Evolutionary conservation across 2,888 invertebrate genomes (phyloP).

Genomic region (Nezara viridula): DNA sequence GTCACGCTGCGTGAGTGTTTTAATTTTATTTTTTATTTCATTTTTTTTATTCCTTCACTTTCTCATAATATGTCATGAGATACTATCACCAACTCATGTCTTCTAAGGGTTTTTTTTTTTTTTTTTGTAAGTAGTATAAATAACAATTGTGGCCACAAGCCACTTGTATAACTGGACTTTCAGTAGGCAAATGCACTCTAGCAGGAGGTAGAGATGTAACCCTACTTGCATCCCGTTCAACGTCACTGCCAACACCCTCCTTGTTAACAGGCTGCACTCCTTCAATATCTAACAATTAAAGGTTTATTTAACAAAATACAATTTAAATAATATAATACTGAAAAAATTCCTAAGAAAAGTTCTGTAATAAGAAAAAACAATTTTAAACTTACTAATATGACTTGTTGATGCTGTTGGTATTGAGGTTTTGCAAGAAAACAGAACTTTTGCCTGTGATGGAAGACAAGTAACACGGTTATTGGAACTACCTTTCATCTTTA

Average conservation of each 20-base stretch:
- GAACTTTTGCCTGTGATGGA: conserved; percentile 61
- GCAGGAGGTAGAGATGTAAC: conserved; percentile 86
- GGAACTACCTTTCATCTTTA: conserved; percentile 65
- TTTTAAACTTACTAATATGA: conserved; percentile 60
- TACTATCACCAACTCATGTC: too few relatives aligned
- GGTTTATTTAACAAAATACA: not conserved
- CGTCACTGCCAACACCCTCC: conserved; percentile 69
- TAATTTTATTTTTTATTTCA: too few relatives aligned
- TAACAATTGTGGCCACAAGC: conserved; percentile 93
- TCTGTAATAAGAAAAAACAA: not conserved
- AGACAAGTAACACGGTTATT: conserved; percentile 67
- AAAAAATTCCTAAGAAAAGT: not conserved
- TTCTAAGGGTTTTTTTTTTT: too few relatives aligned
- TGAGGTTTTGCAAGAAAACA: conserved; percentile 62
- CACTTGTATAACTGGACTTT: conserved; percentile 83
- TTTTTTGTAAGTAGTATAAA: too few relatives aligned
- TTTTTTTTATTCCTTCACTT: too few relatives aligned
- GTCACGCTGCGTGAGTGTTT: too few relatives aligned
- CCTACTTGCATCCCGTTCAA: conserved; percentile 76
- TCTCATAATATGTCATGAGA: too few relatives aligned
- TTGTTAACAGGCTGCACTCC: conserved; percentile 53
- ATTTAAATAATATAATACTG: too few relatives aligned
- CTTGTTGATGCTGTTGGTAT: conserved; percentile 60
- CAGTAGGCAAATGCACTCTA: conserved; percentile 76
- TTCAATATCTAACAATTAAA: conserved; percentile 17